Base-by-base conservation (phyloP, 2,888 invertebrate genomes). In the Dione vanillae region DNA sequence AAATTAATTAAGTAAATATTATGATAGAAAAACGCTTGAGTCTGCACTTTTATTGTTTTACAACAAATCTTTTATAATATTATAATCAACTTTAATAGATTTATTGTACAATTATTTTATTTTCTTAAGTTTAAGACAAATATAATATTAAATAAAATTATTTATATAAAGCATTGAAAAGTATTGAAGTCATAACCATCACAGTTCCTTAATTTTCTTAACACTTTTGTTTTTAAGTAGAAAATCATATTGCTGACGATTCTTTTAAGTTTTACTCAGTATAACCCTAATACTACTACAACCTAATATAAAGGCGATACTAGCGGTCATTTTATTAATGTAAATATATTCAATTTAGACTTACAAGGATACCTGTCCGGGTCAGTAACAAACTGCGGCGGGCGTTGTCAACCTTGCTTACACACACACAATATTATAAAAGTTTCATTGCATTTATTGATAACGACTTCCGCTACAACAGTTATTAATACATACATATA, bases 291-390 rank as follows among this genome's bases (percentile, higher is more conserved):
- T 54, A 54, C 5, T 27, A 14, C 20, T 14, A 1, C n/a, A 37
- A 35, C 37, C 37, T 56, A 56, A 56, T 56, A 56, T 56, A 56
- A n/a, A 56, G 54, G 54, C 54, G 5, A 56, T 37, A 37, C 16
- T 11, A 11, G 16, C 54, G 40, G n/a, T 16, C 37, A 56, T 11
- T 56, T 56, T 40, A 27, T n/a, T 5, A 27, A 61, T 45, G 61
- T 61, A 45, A 45, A 61, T 61, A 61, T 45, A 61, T 61, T 45
- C 64, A 37, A 64, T 64, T 64, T 19, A 37, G 49, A 37, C 64
- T 19, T 64, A 64, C 62, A 62, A 69, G 68, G 52, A 40, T 64
- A 64, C 37, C 68, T 45, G 45, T 61, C 51, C 41, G 27, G 51
- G 45, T 64, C 64, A 20, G 64, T 40, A 16, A 16, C 47, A 49